These are phyloP conservation scores for Galaxea fascicularis DNA, from an alignment of 92 coral and sea anemone genomes.

Conservation along the genomic window DNA sequence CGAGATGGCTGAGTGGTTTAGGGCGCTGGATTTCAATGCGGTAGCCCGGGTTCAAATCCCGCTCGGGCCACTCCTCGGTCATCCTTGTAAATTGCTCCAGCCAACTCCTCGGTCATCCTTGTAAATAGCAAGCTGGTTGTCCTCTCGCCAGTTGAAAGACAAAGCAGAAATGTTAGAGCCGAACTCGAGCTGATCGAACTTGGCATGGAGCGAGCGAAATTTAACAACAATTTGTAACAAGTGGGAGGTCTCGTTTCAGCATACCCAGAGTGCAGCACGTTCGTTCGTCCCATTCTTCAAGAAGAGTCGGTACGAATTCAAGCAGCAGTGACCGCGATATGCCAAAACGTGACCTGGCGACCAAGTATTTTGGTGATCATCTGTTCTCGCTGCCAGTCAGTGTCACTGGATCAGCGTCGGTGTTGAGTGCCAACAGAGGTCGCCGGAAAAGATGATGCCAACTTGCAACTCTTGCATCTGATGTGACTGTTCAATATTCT, in stretches of 20 bases:
- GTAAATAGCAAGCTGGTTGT: too few species aligned
- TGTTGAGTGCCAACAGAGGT: constrained; percentile 1
- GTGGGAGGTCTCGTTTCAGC: constrained; percentile 2
- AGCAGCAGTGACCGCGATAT: constrained; percentile 13
- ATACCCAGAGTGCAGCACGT: constrained; percentile 14
- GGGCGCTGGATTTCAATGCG: too few species aligned
- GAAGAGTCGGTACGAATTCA: constrained; percentile 34
- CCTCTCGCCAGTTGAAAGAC: too few species aligned
- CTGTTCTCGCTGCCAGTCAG: constrained; percentile 81
- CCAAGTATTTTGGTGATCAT: constrained; percentile 96
- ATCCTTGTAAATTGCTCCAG: too few species aligned
- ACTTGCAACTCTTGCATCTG: not conserved
- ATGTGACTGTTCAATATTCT: not conserved
- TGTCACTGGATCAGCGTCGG: constrained; percentile 7
- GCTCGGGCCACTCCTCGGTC: too few species aligned
- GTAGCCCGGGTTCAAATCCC: too few species aligned
- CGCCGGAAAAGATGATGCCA: constrained; percentile 35
- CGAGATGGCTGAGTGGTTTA: too few species aligned
- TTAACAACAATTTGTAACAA: too few species aligned
- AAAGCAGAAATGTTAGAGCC: too few species aligned
- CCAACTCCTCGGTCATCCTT: too few species aligned
- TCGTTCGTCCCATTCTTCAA: constrained; percentile 42
- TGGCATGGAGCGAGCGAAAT: too few species aligned
- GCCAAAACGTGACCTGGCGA: constrained; percentile 89
- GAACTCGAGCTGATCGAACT: too few species aligned